Base-by-base conservation (phyloP, 2,888 invertebrate species). In the Taphrorychus bicolor region DNA sequence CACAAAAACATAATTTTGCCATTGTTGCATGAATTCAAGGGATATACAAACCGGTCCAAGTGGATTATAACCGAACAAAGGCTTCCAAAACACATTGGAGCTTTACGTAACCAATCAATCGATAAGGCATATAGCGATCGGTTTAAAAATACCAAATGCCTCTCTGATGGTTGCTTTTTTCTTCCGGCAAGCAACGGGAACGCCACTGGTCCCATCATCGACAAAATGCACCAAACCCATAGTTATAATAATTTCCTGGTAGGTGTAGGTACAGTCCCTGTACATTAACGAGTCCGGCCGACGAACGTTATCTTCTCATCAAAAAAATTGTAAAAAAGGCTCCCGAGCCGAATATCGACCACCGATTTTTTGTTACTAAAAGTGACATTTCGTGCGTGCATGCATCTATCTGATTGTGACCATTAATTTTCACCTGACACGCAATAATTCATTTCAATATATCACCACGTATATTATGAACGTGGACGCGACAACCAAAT, bases 341-440 rank as follows among this genome's bases (percentile, higher is more conserved):
- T n/a, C 23, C 42, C 23, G 19, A 60, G 48, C 60, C 17, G 32
- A 66, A 54, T 67, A 62, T 67, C 62, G 58, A 62, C 54, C 67
- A 17, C 19, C 51, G 19, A 57, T 67, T 67, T 66, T 68, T 68
- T 68, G 59, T 59, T 23, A 48, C 68, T 51, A 49, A 68, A 68
- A 68, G 49, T 59, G 67, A 63, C 68, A 63, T 63, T 68, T 68
- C 68, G 59, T 68, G 68, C 63, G 63, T 64, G 63, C 59, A 59
- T 66, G 61, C 62, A 63, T 68, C 68, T 59, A 68, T 68, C 63
- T 51, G 63, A 68, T 63, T 68, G 68, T 68, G 67, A 59, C 56
- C 68, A 68, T 68, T 68, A 68, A 68, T 68, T 63, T 68, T 64
- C 63, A 64, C 59, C 41, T 59, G 68, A 58, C 68, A 68, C 59